These are phyloP conservation scores for Arrhopalites spinosus DNA, from an alignment of 2,888 invertebrate species.

Conservation along the genomic window DNA sequence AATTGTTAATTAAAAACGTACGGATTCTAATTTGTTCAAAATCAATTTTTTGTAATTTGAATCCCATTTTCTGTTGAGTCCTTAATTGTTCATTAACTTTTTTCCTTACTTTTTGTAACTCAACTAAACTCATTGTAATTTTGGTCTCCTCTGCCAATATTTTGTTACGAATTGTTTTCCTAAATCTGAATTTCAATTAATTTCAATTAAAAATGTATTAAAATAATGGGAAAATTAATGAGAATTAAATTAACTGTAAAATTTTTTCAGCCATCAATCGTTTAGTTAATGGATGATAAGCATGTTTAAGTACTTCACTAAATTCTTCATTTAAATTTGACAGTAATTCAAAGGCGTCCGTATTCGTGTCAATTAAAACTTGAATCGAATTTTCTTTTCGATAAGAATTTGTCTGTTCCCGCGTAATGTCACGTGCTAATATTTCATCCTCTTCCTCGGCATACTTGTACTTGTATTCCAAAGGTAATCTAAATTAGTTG, in stretches of 20 bases:
- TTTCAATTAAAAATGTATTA: not conserved
- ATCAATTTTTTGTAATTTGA: conserved; percentile 67
- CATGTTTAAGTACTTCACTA: conserved; percentile 62
- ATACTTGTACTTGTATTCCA: conserved; percentile 56
- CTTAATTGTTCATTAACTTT: conserved; percentile 65
- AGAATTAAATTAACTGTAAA: conserved; percentile 57
- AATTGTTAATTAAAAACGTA: no score
- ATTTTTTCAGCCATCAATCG: conserved; percentile 69
- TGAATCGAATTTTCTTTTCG: conserved; percentile 58
- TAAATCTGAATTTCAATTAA: conserved; percentile 16
- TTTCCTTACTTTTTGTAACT: conserved; percentile 60
- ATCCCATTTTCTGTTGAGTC: conserved; percentile 66
- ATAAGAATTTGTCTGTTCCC: conserved; percentile 59
- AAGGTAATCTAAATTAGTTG: conserved; percentile 20
- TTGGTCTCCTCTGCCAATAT: conserved; percentile 31
- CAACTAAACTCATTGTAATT: conserved; percentile 30
- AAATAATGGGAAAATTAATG: not conserved
- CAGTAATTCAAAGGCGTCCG: conserved; percentile 66
- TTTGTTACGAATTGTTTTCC: conserved; percentile 25
- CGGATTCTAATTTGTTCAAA: conserved; percentile 70
- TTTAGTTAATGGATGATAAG: conserved; percentile 66
- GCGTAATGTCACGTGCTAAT: conserved; percentile 56
- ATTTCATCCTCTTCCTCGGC: conserved; percentile 63
- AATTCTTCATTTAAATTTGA: conserved; percentile 64
- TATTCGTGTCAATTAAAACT: conserved; percentile 62